Conservation (phyloP, 2,888 invertebrate genomes). For the Megastigmus dorsalis region DNA sequence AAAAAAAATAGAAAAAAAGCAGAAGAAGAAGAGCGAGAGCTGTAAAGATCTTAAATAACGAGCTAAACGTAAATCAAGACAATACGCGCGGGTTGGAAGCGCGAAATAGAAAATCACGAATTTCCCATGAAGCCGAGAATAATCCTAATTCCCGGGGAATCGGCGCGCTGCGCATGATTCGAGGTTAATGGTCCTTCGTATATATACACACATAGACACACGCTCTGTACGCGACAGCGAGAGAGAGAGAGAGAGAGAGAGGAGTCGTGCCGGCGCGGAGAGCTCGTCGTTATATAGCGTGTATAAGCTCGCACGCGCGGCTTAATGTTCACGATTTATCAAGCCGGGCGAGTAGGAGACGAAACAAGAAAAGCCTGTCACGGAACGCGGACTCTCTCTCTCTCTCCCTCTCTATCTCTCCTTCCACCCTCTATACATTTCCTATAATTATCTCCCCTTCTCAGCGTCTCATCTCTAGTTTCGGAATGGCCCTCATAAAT, state of each 20-base stretch:
- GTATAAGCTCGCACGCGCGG: conserved; percentile 32
- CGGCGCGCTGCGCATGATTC: conserved; percentile 56
- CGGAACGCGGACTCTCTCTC: conserved; percentile 40
- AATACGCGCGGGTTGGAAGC: background rate
- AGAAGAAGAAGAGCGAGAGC: too few species aligned
- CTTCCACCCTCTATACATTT: background rate
- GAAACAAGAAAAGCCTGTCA: conserved; percentile 62
- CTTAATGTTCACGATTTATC: conserved; percentile 65
- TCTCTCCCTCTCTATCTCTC: conserved; percentile 9
- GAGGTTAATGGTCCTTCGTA: conserved; percentile 58
- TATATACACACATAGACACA: background rate
- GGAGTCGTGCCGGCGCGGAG: background rate
- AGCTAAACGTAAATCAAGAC: conserved; percentile 34
- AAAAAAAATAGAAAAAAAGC: too few species aligned
- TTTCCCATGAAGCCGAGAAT: conserved; percentile 22
- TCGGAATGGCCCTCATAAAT: conserved; percentile 35
- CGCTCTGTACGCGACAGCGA: too few species aligned
- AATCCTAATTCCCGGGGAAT: conserved; percentile 29
- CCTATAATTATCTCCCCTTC: conserved; percentile 41
- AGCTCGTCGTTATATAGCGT: conserved; percentile 13
- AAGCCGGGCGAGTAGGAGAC: conserved; percentile 59
- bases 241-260: too few species aligned
- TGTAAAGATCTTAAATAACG: too few species aligned
- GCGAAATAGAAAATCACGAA: conserved; percentile 32
- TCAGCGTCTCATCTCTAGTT: conserved; percentile 2